These are phyloP conservation scores for Leuciscus waleckii DNA, from an alignment of 2,797 vertebrate species.

Conservation along the genomic window DNA sequence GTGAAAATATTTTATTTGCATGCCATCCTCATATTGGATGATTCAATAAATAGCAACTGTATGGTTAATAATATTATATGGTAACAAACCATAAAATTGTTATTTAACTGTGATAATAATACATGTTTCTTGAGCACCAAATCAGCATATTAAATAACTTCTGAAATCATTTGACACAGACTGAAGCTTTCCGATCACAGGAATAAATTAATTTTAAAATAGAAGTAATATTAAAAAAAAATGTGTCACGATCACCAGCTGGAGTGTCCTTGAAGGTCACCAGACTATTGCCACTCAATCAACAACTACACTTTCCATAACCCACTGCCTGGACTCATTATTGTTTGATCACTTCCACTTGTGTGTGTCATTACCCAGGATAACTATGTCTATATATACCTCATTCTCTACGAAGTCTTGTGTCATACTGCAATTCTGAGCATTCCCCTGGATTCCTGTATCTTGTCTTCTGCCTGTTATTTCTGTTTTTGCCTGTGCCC, in stretches of 20 bases:
- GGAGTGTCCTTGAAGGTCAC: too few relatives aligned
- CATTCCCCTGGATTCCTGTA: not conserved
- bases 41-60: not conserved
- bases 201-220: not conserved
- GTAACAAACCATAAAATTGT: not conserved
- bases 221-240: too few relatives aligned
- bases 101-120: not conserved
- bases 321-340: too few relatives aligned
- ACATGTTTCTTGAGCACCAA: not conserved
- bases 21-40: not conserved
- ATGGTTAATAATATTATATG: not conserved
- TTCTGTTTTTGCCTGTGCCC: not conserved
- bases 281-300: too few relatives aligned
- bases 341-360: too few relatives aligned
- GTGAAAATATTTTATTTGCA: not conserved
- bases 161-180: too few relatives aligned
- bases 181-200: not conserved
- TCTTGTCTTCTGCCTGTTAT: not conserved
- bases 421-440: too few relatives aligned
- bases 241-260: too few relatives aligned
- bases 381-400: too few relatives aligned
- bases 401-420: too few relatives aligned
- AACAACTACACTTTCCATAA: too few relatives aligned
- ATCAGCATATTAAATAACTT: not conserved
- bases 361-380: too few relatives aligned